Percentiles rank a stretch among this genome's conserved stretches.
Conservation (phyloP, 37 sponge, comb jelly and placozoan genomes). For the Beroe ovata region DNA sequence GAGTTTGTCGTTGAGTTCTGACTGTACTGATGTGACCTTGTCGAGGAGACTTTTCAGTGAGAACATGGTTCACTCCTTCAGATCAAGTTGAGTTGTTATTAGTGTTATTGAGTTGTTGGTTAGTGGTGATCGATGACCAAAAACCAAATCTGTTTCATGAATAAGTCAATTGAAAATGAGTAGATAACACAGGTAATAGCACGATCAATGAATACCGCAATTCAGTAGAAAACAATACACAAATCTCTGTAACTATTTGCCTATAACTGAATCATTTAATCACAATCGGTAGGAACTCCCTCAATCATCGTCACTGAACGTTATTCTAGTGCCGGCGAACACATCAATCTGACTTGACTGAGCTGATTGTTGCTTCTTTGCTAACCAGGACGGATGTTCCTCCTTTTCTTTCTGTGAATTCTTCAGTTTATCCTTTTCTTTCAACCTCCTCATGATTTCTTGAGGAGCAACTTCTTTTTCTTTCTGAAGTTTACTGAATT, state of each 20-base stretch:
- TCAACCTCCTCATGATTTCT: conserved; percentile 31
- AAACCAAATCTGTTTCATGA: too few relatives aligned
- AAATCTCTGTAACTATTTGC: too few relatives aligned
- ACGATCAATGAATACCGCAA: too few relatives aligned
- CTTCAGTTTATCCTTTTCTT: neutral
- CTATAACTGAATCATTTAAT: too few relatives aligned
- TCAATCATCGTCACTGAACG: conserved; percentile 23
- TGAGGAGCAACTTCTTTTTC: neutral
- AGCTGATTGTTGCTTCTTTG: conserved; percentile 39
- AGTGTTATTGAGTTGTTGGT: too few relatives aligned
- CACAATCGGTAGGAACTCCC: too few relatives aligned
- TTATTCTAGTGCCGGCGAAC: conserved; percentile 38
- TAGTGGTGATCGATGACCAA: too few relatives aligned
- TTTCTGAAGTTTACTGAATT: neutral
- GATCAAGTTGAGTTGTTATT: too few relatives aligned
- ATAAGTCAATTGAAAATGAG: too few relatives aligned
- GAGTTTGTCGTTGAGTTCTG: conserved; percentile 5
- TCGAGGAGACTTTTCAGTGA: conserved; percentile 13
- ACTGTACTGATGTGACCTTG: conserved; percentile 26
- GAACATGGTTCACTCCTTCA: conserved; percentile 19
- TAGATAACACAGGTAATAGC: too few relatives aligned
- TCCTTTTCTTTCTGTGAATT: neutral
- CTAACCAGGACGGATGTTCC: conserved; percentile 53
- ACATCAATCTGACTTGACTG: conserved; percentile 22
- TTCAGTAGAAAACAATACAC: too few relatives aligned